phyloP scores from a whole-genome alignment of 1,140 invertebrate species.

The Leguminivora glycinivorella region DNA sequence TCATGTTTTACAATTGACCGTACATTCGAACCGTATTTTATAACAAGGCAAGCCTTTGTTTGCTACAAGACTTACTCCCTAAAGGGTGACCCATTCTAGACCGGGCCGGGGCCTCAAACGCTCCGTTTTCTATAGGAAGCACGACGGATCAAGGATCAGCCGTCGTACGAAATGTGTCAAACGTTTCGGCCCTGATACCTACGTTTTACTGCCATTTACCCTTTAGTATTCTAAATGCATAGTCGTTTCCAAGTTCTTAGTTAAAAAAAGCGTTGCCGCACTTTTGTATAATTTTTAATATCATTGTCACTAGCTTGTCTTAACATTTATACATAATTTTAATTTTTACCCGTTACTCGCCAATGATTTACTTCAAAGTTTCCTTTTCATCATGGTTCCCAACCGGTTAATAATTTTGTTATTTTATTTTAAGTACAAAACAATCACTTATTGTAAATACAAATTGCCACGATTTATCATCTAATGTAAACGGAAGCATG shows the following conservation, averaged over 20 bases:
- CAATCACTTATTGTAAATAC: not conserved
- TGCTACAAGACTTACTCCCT: not conserved
- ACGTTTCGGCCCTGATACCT: no score
- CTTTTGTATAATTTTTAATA: not conserved
- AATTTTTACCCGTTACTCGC: not conserved
- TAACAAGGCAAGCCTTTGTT: slow-evolving; percentile 21
- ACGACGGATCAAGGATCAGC: no score
- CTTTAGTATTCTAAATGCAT: not conserved
- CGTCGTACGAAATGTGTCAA: no score
- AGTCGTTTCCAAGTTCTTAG: not conserved
- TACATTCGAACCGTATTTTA: slow-evolving; percentile 14
- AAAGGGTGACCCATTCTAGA: no score
- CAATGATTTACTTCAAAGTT: not conserved
- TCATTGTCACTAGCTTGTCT: not conserved
- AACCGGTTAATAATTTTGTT: not conserved
- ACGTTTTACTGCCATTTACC: no score
- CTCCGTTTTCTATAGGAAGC: no score
- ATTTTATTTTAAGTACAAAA: not conserved
- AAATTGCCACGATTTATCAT: no score
- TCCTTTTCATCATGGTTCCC: not conserved
- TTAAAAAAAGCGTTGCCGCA: no score
- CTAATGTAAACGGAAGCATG: no score
- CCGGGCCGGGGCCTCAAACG: no score
- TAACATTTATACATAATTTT: not conserved
- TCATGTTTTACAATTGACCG: slow-evolving; percentile 22